Conservation (phyloP, 1,140 invertebrate genomes). For the Musca vetustissima region DNA sequence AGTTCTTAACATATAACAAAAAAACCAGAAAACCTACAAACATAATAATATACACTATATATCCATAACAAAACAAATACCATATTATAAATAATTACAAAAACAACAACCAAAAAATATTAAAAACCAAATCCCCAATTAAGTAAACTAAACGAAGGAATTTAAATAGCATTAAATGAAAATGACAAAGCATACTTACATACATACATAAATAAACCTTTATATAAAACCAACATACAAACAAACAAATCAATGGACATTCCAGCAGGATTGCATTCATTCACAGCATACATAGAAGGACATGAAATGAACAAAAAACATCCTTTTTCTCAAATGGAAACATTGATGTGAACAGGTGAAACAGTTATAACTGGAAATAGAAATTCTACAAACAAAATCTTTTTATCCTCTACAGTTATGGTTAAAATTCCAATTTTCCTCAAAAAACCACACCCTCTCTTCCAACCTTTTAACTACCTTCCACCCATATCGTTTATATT, state of each 20-base stretch:
- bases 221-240: not conserved
- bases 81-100: not conserved
- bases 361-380: not conserved
- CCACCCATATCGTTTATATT: too few species aligned
- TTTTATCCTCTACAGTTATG: too few species aligned
- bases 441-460: too few species aligned
- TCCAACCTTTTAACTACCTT: too few species aligned
- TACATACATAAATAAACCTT: too few species aligned
- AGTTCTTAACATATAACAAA: not conserved
- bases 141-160: constrained; percentile 19
- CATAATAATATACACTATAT: constrained; percentile 10
- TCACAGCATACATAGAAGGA: not conserved
- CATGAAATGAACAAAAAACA: not conserved
- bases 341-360: constrained; percentile 27
- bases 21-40: constrained; percentile 8
- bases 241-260: not conserved
- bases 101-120: not conserved
- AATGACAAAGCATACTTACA: constrained; percentile 33
- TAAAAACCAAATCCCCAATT: constrained; percentile 11
- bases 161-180: constrained; percentile 25
- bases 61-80: not conserved
- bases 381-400: too few species aligned
- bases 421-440: too few species aligned
- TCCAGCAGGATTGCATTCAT: not conserved
- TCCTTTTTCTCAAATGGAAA: constrained; percentile 36